phyloP scores from a whole-genome alignment of 2,797 vertebrate species.

The Erpetoichthys calabaricus region DNA sequence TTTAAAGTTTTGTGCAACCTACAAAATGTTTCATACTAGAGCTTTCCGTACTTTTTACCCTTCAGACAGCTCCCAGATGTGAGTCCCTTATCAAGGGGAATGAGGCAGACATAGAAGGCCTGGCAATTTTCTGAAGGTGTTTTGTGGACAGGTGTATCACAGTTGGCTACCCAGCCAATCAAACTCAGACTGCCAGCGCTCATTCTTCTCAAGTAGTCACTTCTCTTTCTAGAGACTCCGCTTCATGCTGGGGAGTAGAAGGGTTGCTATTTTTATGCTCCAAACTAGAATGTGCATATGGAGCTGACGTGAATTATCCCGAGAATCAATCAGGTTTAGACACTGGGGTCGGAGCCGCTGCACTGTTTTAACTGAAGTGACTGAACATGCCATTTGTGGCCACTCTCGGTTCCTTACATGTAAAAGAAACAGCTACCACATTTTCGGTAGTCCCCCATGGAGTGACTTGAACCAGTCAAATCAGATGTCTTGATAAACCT shows the following conservation, averaged over 20 bases:
- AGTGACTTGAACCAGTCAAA: too few relatives aligned
- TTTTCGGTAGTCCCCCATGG: too few relatives aligned
- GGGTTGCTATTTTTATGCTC: background rate
- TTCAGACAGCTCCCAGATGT: too few relatives aligned
- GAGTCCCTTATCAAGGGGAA: too few relatives aligned
- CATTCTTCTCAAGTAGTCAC: background rate
- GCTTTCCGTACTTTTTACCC: too few relatives aligned
- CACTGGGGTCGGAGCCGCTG: background rate
- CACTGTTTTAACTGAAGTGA: too few relatives aligned
- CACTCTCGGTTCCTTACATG: too few relatives aligned
- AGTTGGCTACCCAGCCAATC: background rate
- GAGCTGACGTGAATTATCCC: background rate
- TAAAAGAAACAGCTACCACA: too few relatives aligned
- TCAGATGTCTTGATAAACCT: too few relatives aligned
- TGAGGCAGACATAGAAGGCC: background rate
- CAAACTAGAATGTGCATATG: background rate
- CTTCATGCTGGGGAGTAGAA: background rate
- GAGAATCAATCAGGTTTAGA: background rate
- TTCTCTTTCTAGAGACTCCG: background rate
- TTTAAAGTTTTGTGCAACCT: too few relatives aligned
- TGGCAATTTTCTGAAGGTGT: background rate
- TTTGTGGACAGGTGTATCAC: constrained; percentile 1
- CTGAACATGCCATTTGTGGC: too few relatives aligned
- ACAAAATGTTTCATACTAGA: too few relatives aligned
- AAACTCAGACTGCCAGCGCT: background rate